These are phyloP conservation scores for Synergus laeviventris DNA, from an alignment of 2,888 invertebrate genomes.

Conservation along the genomic window DNA sequence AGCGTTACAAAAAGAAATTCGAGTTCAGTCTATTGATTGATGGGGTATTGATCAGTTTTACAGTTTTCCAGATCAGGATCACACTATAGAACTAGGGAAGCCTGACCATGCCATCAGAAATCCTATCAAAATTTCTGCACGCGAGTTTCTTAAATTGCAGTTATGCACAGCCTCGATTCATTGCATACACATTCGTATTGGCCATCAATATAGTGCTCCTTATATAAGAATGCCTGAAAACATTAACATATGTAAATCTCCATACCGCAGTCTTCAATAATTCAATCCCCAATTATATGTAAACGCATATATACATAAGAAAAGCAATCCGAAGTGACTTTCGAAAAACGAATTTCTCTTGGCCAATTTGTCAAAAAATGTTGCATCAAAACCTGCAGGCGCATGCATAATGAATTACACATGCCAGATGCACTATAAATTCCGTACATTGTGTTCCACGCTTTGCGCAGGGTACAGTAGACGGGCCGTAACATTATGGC, in stretches of 20 bases:
- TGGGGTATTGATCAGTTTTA: too few relatives aligned
- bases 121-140: too few relatives aligned
- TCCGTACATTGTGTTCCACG: slow-evolving; percentile 11
- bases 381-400: slow-evolving; percentile 13
- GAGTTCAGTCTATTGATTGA: too few relatives aligned
- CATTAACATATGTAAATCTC: slow-evolving; percentile 9
- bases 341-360: slow-evolving; percentile 14
- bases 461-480: slow-evolving; percentile 9
- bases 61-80: too few relatives aligned
- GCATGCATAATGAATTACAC: slow-evolving; percentile 2
- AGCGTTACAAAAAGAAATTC: too few relatives aligned
- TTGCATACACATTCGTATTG: neutral
- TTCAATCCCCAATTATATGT: neutral
- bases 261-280: neutral
- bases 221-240: neutral
- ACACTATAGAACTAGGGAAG: too few relatives aligned
- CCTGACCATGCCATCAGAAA: too few relatives aligned
- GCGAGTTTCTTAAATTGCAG: too few relatives aligned
- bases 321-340: neutral
- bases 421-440: slow-evolving; percentile 37
- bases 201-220: neutral
- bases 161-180: neutral
- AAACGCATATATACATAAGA: neutral
- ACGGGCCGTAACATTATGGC: slow-evolving; percentile 16
- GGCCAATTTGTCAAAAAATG: slow-evolving; percentile 33